Conservation (phyloP, 2,888 invertebrate genomes). For the Drosophila putrida region DNA sequence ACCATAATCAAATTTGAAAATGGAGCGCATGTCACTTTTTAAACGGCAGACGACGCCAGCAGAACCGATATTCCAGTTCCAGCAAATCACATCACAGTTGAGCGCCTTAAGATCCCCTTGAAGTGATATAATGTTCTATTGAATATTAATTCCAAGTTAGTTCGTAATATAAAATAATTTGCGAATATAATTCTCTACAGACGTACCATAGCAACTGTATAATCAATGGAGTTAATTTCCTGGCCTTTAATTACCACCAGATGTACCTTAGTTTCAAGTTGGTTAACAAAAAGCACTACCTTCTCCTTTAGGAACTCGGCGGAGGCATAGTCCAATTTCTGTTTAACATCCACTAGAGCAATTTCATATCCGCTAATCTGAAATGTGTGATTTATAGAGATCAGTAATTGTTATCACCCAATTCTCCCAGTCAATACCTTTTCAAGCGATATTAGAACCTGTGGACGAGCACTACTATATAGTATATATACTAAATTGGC, state of each 20-base stretch:
- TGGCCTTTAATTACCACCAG: conserved; percentile 91
- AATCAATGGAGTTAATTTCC: conserved; percentile 87
- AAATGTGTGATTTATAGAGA: background rate
- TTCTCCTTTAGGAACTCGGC: conserved; percentile 90
- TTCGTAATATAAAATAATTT: background rate
- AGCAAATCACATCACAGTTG: conserved; percentile 86
- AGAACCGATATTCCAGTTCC: conserved; percentile 86
- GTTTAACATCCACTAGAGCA: conserved; percentile 89
- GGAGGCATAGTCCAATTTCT: conserved; percentile 91
- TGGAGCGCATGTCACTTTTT: conserved; percentile 65
- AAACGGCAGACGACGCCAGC: conserved; percentile 83
- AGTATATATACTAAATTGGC: conserved; percentile 93
- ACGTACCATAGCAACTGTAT: conserved; percentile 88
- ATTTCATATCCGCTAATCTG: conserved; percentile 85
- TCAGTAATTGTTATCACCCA: too few species aligned
- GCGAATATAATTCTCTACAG: background rate
- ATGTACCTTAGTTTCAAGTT: conserved; percentile 87
- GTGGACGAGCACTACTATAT: conserved; percentile 93
- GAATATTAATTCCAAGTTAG: background rate
- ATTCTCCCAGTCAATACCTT: conserved; percentile 67
- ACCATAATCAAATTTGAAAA: conserved; percentile 75
- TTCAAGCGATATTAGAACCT: conserved; percentile 87
- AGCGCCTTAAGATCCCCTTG: conserved; percentile 86
- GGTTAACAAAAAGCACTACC: conserved; percentile 91
- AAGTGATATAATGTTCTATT: conserved; percentile 87